Evolutionary conservation across 2,113 vertebrate species (phyloP).

Genomic region (Cichladusa arquata): DNA sequence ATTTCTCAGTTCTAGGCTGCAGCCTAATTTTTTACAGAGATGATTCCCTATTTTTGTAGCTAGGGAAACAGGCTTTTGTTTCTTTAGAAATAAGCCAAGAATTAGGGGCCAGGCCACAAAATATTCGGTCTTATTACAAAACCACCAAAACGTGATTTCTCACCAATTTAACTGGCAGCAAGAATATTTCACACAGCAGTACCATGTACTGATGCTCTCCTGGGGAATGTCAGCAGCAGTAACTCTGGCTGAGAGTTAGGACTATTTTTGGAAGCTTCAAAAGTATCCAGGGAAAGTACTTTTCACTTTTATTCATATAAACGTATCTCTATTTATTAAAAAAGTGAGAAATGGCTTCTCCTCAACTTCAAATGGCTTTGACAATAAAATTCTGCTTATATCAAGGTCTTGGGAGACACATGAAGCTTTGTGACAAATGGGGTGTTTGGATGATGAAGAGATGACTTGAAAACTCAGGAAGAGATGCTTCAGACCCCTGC

Average conservation of each 20-base stretch:
- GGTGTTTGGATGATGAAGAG: slow-evolving; percentile 27
- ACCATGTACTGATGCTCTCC: slow-evolving; percentile 21
- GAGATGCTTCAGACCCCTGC: not conserved
- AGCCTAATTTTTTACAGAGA: slow-evolving; percentile 19
- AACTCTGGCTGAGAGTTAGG: slow-evolving; percentile 36
- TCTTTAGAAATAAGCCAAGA: slow-evolving; percentile 43
- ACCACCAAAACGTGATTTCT: slow-evolving; percentile 57
- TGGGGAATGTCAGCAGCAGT: slow-evolving; percentile 42
- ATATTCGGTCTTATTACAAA: slow-evolving; percentile 60
- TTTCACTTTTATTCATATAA: slow-evolving; percentile 64
- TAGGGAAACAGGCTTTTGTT: slow-evolving; percentile 23
- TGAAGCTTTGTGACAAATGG: slow-evolving; percentile 49
- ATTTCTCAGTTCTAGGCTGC: not conserved
- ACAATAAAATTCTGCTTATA: slow-evolving; percentile 57
- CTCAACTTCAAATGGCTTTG: slow-evolving; percentile 52
- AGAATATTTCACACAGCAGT: slow-evolving; percentile 28
- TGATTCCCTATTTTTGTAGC: slow-evolving; percentile 4
- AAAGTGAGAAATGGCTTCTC: slow-evolving; percentile 56
- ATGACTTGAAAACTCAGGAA: slow-evolving; percentile 28
- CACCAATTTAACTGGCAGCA: slow-evolving; percentile 40
- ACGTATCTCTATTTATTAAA: slow-evolving; percentile 63
- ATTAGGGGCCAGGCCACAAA: slow-evolving; percentile 47
- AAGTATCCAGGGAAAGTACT: slow-evolving; percentile 40
- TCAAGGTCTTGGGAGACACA: slow-evolving; percentile 55
- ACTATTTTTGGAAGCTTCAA: slow-evolving; percentile 60